Evolutionary conservation across 2,888 invertebrate genomes (phyloP), one percentile per base, ranked within the genome.

Genomic region (Thysanoteuthis rhombus): DNA sequence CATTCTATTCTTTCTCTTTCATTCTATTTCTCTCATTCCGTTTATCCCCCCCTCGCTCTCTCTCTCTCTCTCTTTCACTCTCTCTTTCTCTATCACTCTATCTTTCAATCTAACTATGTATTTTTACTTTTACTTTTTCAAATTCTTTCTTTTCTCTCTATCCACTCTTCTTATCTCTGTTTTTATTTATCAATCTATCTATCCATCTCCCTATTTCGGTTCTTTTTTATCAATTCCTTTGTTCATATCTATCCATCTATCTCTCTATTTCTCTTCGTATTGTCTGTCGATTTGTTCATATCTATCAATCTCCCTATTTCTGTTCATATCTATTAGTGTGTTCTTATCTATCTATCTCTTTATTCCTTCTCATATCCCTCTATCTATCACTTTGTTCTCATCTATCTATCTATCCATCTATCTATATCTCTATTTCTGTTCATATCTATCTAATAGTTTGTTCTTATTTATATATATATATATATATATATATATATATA

Each of bases 1-100:
- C 39, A 12, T 38, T 91, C 39, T 38, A 91, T 1, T 91, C 28
- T 94, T 40, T 90, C 45, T 40, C n/a, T 58, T 90, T 93, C 5
- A 52, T 89, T 93, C 92, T 93, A 38, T 93, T 89, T 94, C 93
- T 93, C 36, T 93, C 38, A 93, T 92, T 94, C 93, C 93, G 92
- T 93, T 93, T 92, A 36, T 45, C 32, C 89, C 93, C 0, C 38
- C 0, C 32, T 90, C 90, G 2, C 42, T 16, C 38, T 47, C 92
- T 28, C n/a, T 58, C n/a, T 93, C 45, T 89, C 58, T 91, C 36
- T 92, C 40, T n/a, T 89, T 39, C 89, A 75, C 25, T 89, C 52
- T 93, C 75, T 89, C 89, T 38, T 28, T 28, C 39, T 91, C 16
- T 28, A 90, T 39, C 8, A 12, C 28, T 19, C 19, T 38, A 8